These are phyloP conservation scores for Amphipoea oculea DNA, from an alignment of 2,888 invertebrate genomes.

Conservation along the genomic window DNA sequence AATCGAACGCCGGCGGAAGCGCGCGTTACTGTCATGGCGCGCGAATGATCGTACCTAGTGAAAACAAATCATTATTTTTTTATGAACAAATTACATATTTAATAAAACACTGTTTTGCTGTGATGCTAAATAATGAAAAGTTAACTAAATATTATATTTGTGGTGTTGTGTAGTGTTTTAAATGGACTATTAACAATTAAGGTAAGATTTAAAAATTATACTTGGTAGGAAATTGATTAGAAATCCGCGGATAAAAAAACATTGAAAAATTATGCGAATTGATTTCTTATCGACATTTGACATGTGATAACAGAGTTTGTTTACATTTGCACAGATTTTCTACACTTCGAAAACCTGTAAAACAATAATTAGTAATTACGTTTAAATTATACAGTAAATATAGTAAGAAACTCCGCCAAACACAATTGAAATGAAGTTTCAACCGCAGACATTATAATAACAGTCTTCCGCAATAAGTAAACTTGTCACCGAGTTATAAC, in stretches of 20 bases:
- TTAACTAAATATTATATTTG: constrained; percentile 20
- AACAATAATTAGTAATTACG: background rate
- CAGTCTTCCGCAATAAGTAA: background rate
- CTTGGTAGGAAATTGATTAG: background rate
- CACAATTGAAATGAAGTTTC: background rate
- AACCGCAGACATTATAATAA: background rate
- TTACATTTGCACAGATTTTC: constrained; percentile 30
- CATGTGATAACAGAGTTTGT: constrained; percentile 9
- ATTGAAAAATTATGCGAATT: background rate
- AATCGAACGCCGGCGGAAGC: constrained; percentile 84
- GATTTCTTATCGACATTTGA: constrained; percentile 30
- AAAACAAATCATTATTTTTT: constrained; percentile 29
- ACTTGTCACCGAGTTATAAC: background rate
- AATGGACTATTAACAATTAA: constrained; percentile 44
- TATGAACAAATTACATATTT: background rate
- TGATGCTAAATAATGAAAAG: constrained; percentile 12
- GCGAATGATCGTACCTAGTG: constrained; percentile 50
- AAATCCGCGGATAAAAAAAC: background rate
- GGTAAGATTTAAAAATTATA: constrained; percentile 44
- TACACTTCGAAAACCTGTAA: constrained; percentile 1
- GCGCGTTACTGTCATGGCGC: constrained; percentile 74
- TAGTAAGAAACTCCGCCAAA: background rate
- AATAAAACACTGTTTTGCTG: constrained; percentile 1
- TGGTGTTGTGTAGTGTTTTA: constrained; percentile 56
- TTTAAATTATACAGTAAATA: background rate